Evolutionary conservation across 2,797 vertebrate genomes (phyloP).

Genomic region (Gymnothorax javanicus): DNA sequence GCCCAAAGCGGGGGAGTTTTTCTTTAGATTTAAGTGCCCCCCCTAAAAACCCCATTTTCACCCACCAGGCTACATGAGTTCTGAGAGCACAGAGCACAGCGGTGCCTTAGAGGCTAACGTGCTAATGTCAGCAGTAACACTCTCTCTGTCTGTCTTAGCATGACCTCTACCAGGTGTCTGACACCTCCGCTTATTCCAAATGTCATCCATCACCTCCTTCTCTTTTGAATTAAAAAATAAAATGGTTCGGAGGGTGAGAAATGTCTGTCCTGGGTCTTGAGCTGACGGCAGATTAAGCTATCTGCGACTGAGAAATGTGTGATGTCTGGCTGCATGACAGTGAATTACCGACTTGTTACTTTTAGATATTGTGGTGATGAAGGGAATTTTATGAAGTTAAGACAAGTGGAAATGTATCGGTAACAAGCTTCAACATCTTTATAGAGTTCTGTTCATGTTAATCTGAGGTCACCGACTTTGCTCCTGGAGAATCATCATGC

Average conservation of each 20-base stretch:
- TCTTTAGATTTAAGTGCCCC: no score
- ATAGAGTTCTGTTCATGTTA: no score
- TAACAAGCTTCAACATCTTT: background rate
- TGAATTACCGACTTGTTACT: background rate
- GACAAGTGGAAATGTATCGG: background rate
- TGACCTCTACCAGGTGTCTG: background rate
- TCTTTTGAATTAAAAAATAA: background rate
- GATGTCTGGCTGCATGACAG: background rate
- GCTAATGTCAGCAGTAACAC: no score
- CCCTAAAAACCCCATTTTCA: no score
- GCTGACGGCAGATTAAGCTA: background rate
- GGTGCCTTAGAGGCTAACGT: no score
- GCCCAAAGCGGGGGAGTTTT: no score
- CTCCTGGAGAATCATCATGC: no score
- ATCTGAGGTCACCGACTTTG: no score
- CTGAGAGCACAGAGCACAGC: no score
- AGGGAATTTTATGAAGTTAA: no score
- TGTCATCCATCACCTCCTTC: background rate
- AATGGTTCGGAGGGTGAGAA: background rate
- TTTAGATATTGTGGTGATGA: background rate
- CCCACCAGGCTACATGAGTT: no score
- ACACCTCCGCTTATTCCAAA: background rate
- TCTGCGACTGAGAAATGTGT: background rate
- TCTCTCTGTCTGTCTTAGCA: no score
- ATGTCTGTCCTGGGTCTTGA: conserved; percentile 1